Base-by-base conservation (phyloP, 2,797 vertebrate genomes). In the Epinephelus awoara region DNA sequence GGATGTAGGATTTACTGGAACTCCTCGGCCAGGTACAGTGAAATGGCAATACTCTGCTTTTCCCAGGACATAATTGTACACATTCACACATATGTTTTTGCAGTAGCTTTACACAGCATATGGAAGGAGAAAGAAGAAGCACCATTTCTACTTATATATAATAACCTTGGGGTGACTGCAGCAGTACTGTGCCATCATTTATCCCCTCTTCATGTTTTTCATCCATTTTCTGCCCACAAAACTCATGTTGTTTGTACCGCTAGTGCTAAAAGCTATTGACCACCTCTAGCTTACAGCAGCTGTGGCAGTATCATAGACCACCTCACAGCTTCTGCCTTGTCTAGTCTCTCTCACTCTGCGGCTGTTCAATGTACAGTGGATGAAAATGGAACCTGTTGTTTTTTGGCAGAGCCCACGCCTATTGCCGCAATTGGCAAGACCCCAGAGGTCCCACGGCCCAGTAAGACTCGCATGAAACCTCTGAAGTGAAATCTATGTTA, bases 401-500 rank as follows among this genome's bases (percentile, higher is more conserved):
- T 95, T 91, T 96, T 93, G 92, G 85, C 94, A 96, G 95, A 82
- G 85, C 88, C 92, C 71, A 92, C 92, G 63, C 27, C 85, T 94
- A 87, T 85, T 92, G 75, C 92, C 84, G 68, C 93, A 93, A 93
- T 83, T 89, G 93, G 89, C 87, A 95, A 95, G 87, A 92, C 94
- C 91, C 90, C 95, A 84, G 96, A 96, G 92, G 93, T 96, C 92
- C 94, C 94, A 83, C 92, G 95, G 92, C 89, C 94, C 94, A 96
- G 96, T 97, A 96, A 96, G 94, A 86, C 85, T 80, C 77, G 64
- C 93, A 93, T 93, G 88, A 84, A 75, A 79, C 58, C 54, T 83
- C 63, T 79, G 8, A 81, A 78, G 6, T 52, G 19, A 67, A 72
- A 54, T 72, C 72, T 67, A 44, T 54, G 27, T 5, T 70, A 55